Evolutionary conservation across 2,888 invertebrate species (phyloP).

Genomic region (Unio pictorum): DNA sequence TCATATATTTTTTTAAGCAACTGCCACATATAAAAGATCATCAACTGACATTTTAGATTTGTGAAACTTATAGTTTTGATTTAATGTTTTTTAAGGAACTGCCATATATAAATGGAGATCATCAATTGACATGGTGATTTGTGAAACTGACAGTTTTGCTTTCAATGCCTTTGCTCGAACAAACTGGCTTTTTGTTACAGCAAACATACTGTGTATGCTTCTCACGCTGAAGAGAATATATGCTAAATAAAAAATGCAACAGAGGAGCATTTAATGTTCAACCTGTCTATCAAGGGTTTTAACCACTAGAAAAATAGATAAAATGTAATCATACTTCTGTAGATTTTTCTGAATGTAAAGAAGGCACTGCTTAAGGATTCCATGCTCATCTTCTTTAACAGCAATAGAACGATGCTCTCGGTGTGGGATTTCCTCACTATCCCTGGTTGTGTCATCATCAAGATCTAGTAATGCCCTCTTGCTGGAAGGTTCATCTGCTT

Average conservation of each 20-base stretch:
- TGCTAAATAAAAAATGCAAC: background rate
- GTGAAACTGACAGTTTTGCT: too few species aligned
- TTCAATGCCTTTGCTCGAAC: background rate
- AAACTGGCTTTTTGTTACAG: background rate
- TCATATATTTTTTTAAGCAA: too few species aligned
- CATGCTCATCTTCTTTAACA: conserved; percentile 44
- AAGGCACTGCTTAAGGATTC: conserved; percentile 71
- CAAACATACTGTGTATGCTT: background rate
- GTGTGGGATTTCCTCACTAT: conserved; percentile 21
- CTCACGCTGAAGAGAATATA: too few species aligned
- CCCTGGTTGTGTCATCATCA: conserved; percentile 32
- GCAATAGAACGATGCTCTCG: conserved; percentile 21
- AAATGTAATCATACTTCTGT: conserved; percentile 77
- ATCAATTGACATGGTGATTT: too few species aligned
- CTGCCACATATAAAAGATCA: too few species aligned
- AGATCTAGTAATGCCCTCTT: conserved; percentile 28
- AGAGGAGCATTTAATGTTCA: background rate
- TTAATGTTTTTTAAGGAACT: too few species aligned
- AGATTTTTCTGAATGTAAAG: conserved; percentile 83
- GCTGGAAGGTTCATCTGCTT: conserved; percentile 11
- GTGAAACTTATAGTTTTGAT: too few species aligned
- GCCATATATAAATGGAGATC: too few species aligned
- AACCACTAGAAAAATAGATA: background rate
- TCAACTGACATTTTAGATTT: too few species aligned
- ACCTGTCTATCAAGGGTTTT: background rate